Evolutionary conservation across 2,113 vertebrate genomes (phyloP).

Genomic region (Turdus rufiventris): DNA sequence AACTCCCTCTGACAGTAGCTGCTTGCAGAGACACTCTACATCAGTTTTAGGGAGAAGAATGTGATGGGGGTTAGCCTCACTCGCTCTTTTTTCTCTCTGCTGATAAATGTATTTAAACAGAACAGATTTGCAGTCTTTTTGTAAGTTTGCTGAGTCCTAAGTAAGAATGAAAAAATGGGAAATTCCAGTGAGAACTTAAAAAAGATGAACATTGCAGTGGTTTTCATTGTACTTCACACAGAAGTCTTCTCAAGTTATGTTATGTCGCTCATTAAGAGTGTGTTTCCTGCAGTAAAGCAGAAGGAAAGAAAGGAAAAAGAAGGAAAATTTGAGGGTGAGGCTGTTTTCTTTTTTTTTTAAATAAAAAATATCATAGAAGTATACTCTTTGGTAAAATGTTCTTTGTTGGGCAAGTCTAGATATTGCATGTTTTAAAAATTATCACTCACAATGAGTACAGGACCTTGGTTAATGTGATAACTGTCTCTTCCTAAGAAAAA

Average conservation of each 20-base stretch:
- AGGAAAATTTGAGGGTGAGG: accelerated
- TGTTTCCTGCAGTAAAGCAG: not conserved
- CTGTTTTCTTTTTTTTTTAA: not conserved
- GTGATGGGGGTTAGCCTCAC: not conserved
- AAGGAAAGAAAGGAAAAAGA: not conserved
- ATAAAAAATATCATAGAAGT: not conserved
- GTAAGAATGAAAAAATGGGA: not conserved
- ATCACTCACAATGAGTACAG: not conserved
- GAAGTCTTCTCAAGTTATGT: not conserved
- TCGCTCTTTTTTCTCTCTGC: not conserved
- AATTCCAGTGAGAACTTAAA: not conserved
- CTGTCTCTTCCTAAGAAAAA: not conserved
- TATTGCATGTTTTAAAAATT: not conserved
- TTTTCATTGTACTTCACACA: not conserved
- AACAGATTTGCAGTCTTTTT: not conserved
- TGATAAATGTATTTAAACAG: not conserved
- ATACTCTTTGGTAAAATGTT: not conserved
- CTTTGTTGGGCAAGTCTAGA: not conserved
- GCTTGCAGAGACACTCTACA: not conserved
- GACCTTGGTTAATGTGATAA: not conserved
- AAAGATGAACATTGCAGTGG: not conserved
- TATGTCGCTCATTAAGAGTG: accelerated
- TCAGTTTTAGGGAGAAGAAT: not conserved
- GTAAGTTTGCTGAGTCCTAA: not conserved
- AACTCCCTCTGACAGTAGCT: not conserved